Percentiles rank a stretch among this genome's conserved stretches.
phyloP scores from a whole-genome alignment of 2,113 vertebrate genomes.

The Pseudonaja textilis region DNA sequence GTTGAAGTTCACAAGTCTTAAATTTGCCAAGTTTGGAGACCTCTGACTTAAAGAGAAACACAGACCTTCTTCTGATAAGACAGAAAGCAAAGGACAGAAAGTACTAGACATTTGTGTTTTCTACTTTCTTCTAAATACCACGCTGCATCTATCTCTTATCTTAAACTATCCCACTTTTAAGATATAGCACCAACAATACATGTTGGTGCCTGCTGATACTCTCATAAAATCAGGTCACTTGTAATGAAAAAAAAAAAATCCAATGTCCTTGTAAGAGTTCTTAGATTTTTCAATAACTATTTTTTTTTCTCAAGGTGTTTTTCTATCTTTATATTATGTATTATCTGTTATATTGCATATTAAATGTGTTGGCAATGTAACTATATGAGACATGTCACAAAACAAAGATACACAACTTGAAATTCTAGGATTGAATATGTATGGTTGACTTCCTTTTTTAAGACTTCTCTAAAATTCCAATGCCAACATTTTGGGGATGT shows the following conservation, averaged over 20 bases:
- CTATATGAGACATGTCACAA: neutral
- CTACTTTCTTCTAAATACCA: neutral
- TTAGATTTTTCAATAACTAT: neutral
- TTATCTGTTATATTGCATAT: neutral
- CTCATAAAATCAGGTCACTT: neutral
- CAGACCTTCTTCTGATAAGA: neutral
- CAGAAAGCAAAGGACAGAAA: neutral
- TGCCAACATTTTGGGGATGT: neutral
- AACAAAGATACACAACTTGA: neutral
- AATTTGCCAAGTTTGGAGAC: too few relatives aligned
- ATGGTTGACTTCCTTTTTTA: neutral
- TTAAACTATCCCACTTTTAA: neutral
- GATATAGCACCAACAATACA: neutral
- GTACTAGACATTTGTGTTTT: neutral
- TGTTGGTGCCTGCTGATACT: neutral
- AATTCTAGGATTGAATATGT: neutral
- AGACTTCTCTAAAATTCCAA: neutral
- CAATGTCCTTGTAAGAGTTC: neutral
- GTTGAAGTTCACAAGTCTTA: too few relatives aligned
- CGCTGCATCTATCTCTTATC: neutral
- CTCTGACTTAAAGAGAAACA: neutral
- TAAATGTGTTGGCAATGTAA: neutral
- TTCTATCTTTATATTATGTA: too few relatives aligned
- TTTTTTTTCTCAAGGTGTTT: neutral
- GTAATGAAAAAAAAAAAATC: neutral